A percentile compares a stretch with the other conserved stretches of the same genome.
Evolutionary conservation across 2,888 invertebrate species (phyloP).

Genomic region (Patella ulyssiponensis): DNA sequence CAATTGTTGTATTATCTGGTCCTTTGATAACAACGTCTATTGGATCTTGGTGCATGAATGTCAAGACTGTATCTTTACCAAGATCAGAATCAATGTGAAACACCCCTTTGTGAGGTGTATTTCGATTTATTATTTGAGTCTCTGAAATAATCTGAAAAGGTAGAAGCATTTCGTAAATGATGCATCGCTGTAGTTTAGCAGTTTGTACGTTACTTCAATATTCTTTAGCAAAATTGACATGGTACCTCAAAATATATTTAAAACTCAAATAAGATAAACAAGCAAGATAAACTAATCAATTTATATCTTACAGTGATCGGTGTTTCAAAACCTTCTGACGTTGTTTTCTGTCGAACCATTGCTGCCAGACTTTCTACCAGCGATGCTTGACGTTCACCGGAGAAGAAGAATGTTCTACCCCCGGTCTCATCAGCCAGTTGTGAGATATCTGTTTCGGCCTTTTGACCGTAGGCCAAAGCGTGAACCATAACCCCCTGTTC

Average conservation of each 20-base stretch:
- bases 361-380: slow-evolving; percentile 42
- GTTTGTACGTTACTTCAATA: no score
- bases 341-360: slow-evolving; percentile 22
- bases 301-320: not conserved
- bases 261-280: no score
- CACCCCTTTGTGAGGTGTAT: slow-evolving; percentile 22
- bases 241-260: no score
- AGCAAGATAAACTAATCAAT: not conserved
- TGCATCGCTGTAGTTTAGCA: no score
- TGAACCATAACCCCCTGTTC: slow-evolving; percentile 37
- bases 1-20: slow-evolving; percentile 23
- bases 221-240: no score
- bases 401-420: slow-evolving; percentile 44
- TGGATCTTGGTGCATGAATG: slow-evolving; percentile 32
- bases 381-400: slow-evolving; percentile 40
- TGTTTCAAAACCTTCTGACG: not conserved
- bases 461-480: slow-evolving; percentile 39
- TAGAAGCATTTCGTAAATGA: no score
- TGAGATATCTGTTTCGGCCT: slow-evolving; percentile 39
- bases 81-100: slow-evolving; percentile 43
- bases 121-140: not conserved
- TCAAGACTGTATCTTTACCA: slow-evolving; percentile 41
- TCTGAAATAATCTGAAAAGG: slow-evolving; percentile 1
- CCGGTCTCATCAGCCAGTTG: slow-evolving; percentile 40
- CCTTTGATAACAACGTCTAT: slow-evolving; percentile 31